Conservation (phyloP, 2,888 invertebrate genomes). For the Perizoma flavofasciatum region DNA sequence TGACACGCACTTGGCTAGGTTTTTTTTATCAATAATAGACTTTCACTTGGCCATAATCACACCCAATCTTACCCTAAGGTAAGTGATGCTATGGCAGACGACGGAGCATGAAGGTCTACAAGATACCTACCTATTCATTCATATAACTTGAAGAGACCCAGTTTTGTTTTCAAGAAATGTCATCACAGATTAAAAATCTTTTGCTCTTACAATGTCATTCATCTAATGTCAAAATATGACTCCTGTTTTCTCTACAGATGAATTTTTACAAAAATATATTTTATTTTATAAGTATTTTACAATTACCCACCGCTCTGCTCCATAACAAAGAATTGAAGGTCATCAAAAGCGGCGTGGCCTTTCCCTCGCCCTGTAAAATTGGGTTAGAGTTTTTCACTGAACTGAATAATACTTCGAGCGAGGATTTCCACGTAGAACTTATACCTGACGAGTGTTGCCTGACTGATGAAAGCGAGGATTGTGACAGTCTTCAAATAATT, state of each 20-base stretch:
- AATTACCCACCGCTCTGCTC: slow-evolving; percentile 2
- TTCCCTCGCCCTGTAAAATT: slow-evolving; percentile 44
- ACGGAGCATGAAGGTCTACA: no score
- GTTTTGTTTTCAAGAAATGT: no score
- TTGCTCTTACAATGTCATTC: background rate
- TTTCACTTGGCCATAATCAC: no score
- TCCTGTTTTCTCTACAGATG: slow-evolving; percentile 52
- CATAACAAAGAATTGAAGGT: slow-evolving; percentile 41
- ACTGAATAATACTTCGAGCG: slow-evolving; percentile 58
- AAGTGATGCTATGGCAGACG: no score
- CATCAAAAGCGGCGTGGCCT: slow-evolving; percentile 46
- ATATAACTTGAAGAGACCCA: no score
- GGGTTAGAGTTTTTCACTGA: slow-evolving; percentile 57
- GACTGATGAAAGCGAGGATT: slow-evolving; percentile 46
- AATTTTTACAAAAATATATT: slow-evolving; percentile 59
- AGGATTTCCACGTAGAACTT: slow-evolving; percentile 55
- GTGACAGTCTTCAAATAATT: slow-evolving; percentile 55
- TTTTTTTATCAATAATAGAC: no score
- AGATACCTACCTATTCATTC: no score
- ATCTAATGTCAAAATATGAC: slow-evolving; percentile 22
- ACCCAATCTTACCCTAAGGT: no score
- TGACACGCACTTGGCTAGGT: no score
- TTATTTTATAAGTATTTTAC: slow-evolving; percentile 52
- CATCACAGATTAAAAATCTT: background rate
- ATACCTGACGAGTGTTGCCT: slow-evolving; percentile 66